Evolutionary conservation across 2,113 vertebrate genomes (phyloP).

Genomic region (Cyphomyrus discorhynchus): DNA sequence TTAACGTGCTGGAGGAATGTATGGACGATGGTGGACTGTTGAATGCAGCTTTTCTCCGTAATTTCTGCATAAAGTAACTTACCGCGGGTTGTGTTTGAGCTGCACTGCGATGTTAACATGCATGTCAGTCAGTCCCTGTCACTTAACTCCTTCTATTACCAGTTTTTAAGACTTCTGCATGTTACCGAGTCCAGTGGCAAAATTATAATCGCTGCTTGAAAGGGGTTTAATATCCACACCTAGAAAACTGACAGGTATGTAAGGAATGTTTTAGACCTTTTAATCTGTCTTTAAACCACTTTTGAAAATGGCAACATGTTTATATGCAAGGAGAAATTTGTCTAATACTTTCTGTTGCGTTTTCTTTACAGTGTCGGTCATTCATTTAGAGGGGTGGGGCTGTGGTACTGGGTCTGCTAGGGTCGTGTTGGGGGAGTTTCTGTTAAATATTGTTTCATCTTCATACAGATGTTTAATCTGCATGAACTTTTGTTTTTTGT

Average conservation of each 20-base stretch:
- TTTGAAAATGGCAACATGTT: constrained; percentile 1
- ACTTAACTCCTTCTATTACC: constrained; percentile 43
- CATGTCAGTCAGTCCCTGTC: constrained; percentile 61
- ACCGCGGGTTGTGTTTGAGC: constrained; percentile 34
- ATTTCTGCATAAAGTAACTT: constrained; percentile 41
- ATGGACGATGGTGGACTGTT: constrained; percentile 34
- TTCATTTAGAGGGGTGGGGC: neutral
- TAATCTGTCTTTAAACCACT: constrained; percentile 1
- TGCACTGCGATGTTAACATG: constrained; percentile 56
- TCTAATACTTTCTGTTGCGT: neutral
- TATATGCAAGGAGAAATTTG: constrained; percentile 8
- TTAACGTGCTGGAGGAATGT: constrained; percentile 53
- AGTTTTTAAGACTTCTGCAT: constrained; percentile 63
- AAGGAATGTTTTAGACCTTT: neutral
- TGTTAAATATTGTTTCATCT: constrained; percentile 44
- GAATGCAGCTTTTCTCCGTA: constrained; percentile 54
- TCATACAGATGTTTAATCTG: constrained; percentile 49
- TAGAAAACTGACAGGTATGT: neutral
- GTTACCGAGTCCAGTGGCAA: constrained; percentile 43
- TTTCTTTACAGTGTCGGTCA: neutral
- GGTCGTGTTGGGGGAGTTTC: constrained; percentile 1
- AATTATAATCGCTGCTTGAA: constrained; percentile 28
- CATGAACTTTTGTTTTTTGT: constrained; percentile 45
- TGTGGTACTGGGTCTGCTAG: constrained; percentile 25
- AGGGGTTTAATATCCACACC: constrained; percentile 10